Evolutionary conservation across 2,888 invertebrate species (phyloP).

Genomic region (Drosophila cracens): DNA sequence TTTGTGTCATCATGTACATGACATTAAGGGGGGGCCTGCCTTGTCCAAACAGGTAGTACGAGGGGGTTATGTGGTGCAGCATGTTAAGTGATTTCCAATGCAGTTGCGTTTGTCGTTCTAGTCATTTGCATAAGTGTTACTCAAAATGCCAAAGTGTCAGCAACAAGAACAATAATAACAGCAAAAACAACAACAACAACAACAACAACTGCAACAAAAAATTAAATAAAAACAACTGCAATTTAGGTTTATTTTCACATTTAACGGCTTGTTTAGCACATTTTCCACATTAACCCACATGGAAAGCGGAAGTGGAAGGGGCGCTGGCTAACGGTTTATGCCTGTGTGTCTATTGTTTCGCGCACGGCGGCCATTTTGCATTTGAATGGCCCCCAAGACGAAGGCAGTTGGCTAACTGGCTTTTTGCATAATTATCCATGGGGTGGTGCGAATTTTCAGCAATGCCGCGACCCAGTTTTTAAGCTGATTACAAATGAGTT

Average conservation of each 20-base stretch:
- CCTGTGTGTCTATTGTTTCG: conserved; percentile 46
- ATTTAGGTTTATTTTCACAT: conserved; percentile 60
- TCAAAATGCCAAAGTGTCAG: conserved; percentile 50
- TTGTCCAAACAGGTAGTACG: background rate
- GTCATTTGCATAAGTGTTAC: conserved; percentile 67
- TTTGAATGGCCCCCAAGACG: conserved; percentile 43
- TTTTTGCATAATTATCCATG: conserved; percentile 76
- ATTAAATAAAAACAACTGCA: conserved; percentile 38
- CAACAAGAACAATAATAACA: conserved; percentile 7
- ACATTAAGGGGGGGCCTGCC: conserved; percentile 39
- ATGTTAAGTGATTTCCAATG: conserved; percentile 75
- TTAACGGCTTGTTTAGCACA: conserved; percentile 67
- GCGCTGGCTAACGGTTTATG: conserved; percentile 20
- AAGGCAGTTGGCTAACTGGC: conserved; percentile 57
- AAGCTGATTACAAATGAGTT: conserved; percentile 24
- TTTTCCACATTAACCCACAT: conserved; percentile 74
- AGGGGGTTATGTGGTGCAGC: background rate
- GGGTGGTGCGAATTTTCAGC: conserved; percentile 21
- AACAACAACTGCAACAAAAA: background rate
- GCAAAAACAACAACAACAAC: conserved; percentile 6
- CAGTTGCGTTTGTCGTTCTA: conserved; percentile 65
- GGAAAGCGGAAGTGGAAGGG: conserved; percentile 41
- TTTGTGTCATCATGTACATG: conserved; percentile 37
- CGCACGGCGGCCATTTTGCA: conserved; percentile 55
- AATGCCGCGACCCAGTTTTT: conserved; percentile 51